Evolutionary conservation across 2,113 vertebrate species (phyloP).

Genomic region (Electrona antarctica): DNA sequence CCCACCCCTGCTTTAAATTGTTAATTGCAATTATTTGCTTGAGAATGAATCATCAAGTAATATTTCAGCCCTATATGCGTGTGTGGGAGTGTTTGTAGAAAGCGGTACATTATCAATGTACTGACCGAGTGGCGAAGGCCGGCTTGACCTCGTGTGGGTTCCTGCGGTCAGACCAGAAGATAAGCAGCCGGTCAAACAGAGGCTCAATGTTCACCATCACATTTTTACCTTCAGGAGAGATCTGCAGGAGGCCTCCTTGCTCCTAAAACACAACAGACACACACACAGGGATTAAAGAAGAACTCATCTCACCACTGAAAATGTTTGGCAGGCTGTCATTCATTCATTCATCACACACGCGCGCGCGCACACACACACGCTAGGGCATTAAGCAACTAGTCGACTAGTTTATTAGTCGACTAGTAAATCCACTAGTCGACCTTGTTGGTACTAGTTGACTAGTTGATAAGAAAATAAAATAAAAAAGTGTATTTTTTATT

Average conservation of each 20-base stretch:
- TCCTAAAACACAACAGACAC: slow-evolving; percentile 66
- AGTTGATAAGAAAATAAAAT: no score
- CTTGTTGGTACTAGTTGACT: no score
- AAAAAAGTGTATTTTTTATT: no score
- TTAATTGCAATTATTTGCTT: no score
- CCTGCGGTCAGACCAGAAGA: slow-evolving; percentile 93
- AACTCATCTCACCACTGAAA: neutral
- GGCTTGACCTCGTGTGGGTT: slow-evolving; percentile 94
- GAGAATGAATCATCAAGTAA: no score
- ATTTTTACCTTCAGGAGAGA: slow-evolving; percentile 86
- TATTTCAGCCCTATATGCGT: neutral
- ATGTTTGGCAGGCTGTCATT: neutral
- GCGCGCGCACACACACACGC: no score
- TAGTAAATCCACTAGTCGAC: no score
- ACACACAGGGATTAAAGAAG: slow-evolving; percentile 18
- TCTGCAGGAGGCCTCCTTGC: slow-evolving; percentile 88
- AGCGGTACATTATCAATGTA: neutral
- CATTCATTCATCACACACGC: neutral
- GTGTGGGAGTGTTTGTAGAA: neutral
- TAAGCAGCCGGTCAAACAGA: slow-evolving; percentile 87
- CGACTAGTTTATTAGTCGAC: no score
- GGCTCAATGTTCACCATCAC: slow-evolving; percentile 91
- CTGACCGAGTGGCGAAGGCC: slow-evolving; percentile 87
- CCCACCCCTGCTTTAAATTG: no score
- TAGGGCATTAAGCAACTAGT: no score